Percentiles rank a stretch among this genome's conserved stretches.
Conservation (phyloP, 2,113 vertebrate species). For the Heterocephalus glaber region DNA sequence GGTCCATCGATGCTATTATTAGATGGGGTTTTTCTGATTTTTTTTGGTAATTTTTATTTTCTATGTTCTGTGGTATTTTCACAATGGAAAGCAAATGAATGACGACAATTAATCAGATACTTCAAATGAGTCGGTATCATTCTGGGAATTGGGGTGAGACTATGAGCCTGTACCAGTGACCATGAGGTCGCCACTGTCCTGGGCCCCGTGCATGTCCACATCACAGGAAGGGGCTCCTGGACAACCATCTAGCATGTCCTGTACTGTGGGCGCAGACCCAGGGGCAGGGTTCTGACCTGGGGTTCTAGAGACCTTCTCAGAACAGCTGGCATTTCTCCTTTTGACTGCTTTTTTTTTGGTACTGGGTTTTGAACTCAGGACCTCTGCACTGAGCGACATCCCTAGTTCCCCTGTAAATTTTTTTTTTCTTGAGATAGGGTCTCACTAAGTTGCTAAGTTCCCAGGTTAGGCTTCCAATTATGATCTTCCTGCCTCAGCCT, state of each 20-base stretch:
- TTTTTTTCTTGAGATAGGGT: background rate
- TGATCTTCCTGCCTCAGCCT: background rate
- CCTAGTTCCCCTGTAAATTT: background rate
- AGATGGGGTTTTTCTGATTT: background rate
- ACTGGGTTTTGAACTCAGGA: background rate
- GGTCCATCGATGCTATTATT: background rate
- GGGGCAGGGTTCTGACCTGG: too few species aligned
- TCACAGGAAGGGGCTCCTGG: too few species aligned
- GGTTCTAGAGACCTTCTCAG: background rate
- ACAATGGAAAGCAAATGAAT: background rate
- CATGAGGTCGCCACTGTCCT: background rate
- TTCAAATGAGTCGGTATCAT: too few species aligned
- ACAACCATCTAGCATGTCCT: accelerated
- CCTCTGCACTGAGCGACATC: background rate
- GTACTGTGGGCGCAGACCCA: accelerated
- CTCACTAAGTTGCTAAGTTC: background rate
- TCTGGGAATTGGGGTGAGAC: accelerated
- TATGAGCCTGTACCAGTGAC: background rate
- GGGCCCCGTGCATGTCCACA: accelerated
- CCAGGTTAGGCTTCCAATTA: background rate
- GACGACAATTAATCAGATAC: background rate
- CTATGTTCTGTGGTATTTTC: background rate
- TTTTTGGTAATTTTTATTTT: background rate
- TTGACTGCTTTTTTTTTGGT: background rate
- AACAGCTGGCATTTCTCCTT: background rate